Percentiles rank a stretch among this genome's conserved stretches.
These are phyloP conservation scores for Spinus pinus DNA, from an alignment of 2,797 vertebrate genomes.

Conservation along the genomic window DNA sequence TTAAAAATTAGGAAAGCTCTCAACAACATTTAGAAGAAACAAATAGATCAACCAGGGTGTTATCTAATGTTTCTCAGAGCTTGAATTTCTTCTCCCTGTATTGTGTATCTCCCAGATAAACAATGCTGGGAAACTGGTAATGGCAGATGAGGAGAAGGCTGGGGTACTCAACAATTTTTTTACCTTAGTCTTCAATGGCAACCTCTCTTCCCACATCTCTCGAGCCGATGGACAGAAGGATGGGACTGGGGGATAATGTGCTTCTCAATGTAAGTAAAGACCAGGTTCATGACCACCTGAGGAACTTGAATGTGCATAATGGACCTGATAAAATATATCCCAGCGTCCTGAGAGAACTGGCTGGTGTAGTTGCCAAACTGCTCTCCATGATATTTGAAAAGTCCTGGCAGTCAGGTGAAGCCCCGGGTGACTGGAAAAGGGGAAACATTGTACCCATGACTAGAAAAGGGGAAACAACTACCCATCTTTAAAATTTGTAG, in stretches of 20 bases:
- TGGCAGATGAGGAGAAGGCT: background rate
- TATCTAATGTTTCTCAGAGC: background rate
- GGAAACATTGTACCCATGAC: background rate
- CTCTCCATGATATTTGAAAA: background rate
- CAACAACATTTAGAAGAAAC: background rate
- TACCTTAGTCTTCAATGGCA: background rate
- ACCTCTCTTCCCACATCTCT: background rate
- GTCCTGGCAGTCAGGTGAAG: background rate
- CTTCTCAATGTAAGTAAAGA: background rate
- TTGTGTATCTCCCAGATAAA: background rate
- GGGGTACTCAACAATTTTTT: background rate
- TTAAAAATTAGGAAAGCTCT: background rate
- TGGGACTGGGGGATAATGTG: background rate
- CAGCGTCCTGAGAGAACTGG: background rate
- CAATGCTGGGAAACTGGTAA: background rate
- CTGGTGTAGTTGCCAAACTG: background rate
- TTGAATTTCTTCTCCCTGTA: background rate
- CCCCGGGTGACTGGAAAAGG: background rate
- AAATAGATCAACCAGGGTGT: background rate
- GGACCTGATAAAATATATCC: background rate
- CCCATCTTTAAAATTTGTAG: background rate
- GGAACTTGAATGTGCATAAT: background rate
- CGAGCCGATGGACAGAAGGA: rapidly evolving
- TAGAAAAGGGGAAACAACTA: background rate
- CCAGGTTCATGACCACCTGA: background rate